Evolutionary conservation across 2,888 invertebrate genomes (phyloP).

Genomic region (Meganola albula): DNA sequence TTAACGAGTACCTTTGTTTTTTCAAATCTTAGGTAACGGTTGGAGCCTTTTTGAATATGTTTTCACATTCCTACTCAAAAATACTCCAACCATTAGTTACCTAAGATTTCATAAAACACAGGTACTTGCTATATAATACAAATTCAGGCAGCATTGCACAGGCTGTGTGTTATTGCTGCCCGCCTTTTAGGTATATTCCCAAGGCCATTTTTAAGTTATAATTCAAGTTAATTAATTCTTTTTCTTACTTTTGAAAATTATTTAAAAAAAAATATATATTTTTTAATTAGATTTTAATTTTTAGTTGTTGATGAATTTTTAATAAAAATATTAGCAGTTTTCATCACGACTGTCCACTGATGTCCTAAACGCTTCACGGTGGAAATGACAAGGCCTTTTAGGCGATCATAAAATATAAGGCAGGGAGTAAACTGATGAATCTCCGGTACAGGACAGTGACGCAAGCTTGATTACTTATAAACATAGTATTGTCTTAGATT

Average conservation of each 20-base stretch:
- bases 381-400: conserved; percentile 47
- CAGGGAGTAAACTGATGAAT: conserved; percentile 27
- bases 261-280: not conserved
- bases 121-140: not conserved
- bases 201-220: too few relatives aligned
- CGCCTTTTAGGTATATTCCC: not conserved
- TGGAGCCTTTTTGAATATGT: too few relatives aligned
- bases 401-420: conserved; percentile 38
- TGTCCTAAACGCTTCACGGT: conserved; percentile 23
- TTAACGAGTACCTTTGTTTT: too few relatives aligned
- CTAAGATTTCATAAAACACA: not conserved
- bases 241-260: not conserved
- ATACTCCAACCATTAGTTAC: not conserved
- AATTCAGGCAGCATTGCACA: not conserved
- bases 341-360: conserved; percentile 8
- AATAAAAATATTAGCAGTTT: conserved; percentile 3
- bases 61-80: not conserved
- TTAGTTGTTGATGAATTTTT: not conserved
- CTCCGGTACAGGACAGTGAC: not conserved
- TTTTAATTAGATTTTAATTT: not conserved
- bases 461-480: too few relatives aligned
- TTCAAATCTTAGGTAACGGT: too few relatives aligned
- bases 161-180: not conserved
- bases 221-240: not conserved
- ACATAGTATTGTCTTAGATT: too few relatives aligned